Conservation (phyloP, 2,888 invertebrate genomes). For the Pachliopta kotzebuea region DNA sequence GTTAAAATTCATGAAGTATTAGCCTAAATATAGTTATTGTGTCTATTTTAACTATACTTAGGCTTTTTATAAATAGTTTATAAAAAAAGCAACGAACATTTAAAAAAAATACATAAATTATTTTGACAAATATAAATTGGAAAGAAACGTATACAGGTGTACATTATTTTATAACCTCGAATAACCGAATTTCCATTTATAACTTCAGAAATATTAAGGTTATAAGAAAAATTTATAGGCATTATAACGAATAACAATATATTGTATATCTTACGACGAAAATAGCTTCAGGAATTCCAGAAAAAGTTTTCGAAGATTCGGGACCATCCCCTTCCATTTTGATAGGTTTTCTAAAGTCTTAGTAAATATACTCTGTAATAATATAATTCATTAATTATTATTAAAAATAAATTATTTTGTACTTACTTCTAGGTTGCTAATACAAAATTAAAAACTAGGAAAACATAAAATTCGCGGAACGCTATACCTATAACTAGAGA, state of each 20-base stretch:
- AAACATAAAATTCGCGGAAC: background rate
- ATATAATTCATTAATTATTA: too few relatives aligned
- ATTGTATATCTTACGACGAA: slow-evolving; percentile 86
- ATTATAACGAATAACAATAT: background rate
- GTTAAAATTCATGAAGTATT: background rate
- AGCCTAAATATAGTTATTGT: background rate
- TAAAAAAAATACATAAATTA: background rate
- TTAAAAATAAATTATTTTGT: background rate
- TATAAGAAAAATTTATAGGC: background rate
- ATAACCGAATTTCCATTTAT: background rate
- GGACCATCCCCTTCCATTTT: slow-evolving; percentile 71
- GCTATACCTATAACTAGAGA: background rate
- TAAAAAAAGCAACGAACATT: background rate
- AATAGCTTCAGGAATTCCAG: slow-evolving; percentile 92
- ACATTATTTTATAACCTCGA: background rate
- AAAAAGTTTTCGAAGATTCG: slow-evolving; percentile 82
- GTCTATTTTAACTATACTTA: too few relatives aligned
- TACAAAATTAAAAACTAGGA: background rate
- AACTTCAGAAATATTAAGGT: background rate
- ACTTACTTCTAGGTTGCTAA: background rate
- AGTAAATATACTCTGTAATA: background rate
- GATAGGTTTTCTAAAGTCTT: slow-evolving; percentile 3
- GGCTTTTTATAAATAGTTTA: too few relatives aligned
- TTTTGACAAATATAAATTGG: background rate
- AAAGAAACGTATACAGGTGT: background rate